A percentile compares a stretch with the other conserved stretches of the same genome.
Conservation (phyloP, 2,888 invertebrate species). For the Plagiodera versicolora region DNA sequence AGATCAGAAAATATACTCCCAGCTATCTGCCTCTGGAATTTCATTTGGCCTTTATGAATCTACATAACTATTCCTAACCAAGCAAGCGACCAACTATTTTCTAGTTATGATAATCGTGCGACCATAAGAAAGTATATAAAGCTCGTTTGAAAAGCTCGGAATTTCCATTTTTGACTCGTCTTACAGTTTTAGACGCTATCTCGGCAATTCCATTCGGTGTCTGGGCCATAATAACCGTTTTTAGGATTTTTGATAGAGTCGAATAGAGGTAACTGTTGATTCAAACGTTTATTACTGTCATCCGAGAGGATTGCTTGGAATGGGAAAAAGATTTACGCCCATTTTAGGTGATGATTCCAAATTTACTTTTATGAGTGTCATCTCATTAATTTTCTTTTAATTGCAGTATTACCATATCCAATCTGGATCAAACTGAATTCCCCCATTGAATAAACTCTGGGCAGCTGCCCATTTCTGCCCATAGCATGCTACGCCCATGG, state of each 20-base stretch:
- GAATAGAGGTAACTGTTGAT: neutral
- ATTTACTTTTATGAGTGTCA: no score
- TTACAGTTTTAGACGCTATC: neutral
- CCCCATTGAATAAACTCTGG: no score
- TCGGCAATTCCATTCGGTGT: neutral
- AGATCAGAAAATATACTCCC: no score
- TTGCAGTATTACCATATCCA: no score
- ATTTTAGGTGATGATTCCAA: no score
- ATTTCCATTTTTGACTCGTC: constrained; percentile 1
- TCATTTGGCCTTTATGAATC: neutral
- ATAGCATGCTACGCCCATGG: no score
- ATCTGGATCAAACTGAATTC: no score
- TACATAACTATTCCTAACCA: neutral
- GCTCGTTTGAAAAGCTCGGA: neutral
- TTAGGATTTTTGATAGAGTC: neutral
- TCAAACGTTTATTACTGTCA: neutral
- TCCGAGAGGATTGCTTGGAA: neutral
- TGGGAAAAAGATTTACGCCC: no score
- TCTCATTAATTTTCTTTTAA: no score
- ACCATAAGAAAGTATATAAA: neutral
- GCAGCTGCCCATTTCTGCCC: no score
- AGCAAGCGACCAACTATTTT: neutral
- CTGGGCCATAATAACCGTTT: neutral
- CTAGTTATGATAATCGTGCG: neutral
- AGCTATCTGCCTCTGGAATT: neutral